Evolutionary conservation across 2,113 vertebrate species (phyloP).

Genomic region (Nibea coibor): DNA sequence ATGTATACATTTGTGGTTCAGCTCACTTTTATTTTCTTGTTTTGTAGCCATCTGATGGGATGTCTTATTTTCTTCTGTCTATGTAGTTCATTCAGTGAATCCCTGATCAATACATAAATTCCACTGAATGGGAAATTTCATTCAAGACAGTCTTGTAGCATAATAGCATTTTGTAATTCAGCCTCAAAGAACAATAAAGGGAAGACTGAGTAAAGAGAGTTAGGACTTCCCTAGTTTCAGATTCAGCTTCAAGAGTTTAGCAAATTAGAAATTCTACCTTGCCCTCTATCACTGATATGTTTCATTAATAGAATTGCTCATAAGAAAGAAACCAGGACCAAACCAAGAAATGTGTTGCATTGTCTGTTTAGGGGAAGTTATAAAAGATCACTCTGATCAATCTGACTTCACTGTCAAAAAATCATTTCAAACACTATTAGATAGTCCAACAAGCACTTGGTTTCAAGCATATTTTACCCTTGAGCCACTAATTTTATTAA

Average conservation of each 20-base stretch:
- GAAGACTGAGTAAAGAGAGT: neutral
- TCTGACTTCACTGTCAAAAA: neutral
- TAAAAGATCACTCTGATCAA: neutral
- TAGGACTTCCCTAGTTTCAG: neutral
- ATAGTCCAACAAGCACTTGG: neutral
- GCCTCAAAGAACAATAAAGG: slow-evolving; percentile 17
- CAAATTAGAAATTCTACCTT: neutral
- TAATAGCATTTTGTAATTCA: neutral
- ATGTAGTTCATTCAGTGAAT: neutral
- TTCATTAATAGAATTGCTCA: neutral
- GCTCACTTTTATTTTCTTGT: neutral
- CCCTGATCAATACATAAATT: neutral
- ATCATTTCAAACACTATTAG: neutral
- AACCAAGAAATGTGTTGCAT: neutral
- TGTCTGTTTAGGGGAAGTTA: neutral
- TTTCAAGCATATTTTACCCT: neutral
- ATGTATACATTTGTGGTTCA: neutral
- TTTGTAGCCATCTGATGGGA: neutral
- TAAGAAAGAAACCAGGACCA: slow-evolving; percentile 9
- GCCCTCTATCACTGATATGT: neutral
- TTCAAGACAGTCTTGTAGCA: neutral
- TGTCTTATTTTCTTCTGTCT: neutral
- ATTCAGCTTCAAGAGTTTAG: neutral
- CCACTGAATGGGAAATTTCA: neutral
- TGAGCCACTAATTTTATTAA: neutral